Conservation (phyloP, 1,140 invertebrate genomes). For the Bacillus rossius region DNA sequence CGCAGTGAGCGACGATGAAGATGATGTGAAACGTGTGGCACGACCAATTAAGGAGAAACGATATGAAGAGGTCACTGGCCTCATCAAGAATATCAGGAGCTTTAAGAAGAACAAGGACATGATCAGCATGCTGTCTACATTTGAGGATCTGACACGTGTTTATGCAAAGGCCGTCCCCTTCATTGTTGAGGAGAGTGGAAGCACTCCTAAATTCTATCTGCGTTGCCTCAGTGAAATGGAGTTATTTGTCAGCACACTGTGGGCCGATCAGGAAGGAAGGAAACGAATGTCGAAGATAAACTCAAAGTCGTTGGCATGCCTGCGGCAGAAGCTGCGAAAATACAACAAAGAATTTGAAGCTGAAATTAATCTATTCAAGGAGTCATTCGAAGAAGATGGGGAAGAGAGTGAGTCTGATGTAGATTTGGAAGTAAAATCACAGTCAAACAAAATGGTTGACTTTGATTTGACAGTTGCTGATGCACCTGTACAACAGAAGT, state of each 20-base stretch:
- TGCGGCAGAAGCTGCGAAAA: slow-evolving; percentile 93
- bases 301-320: slow-evolving; percentile 86
- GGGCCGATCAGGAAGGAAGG: slow-evolving; percentile 71
- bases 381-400: slow-evolving; percentile 82
- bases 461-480: not conserved
- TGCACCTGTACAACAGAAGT: slow-evolving; percentile 29
- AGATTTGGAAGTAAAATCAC: slow-evolving; percentile 47
- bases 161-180: slow-evolving; percentile 90
- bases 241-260: slow-evolving; percentile 73
- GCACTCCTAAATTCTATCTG: slow-evolving; percentile 88
- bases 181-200: slow-evolving; percentile 83
- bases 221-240: slow-evolving; percentile 88
- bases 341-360: slow-evolving; percentile 94
- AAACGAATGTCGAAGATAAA: slow-evolving; percentile 80
- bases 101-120: slow-evolving; percentile 98
- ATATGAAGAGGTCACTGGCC: slow-evolving; percentile 89
- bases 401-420: slow-evolving; percentile 58
- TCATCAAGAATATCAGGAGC: slow-evolving; percentile 91
- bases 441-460: slow-evolving; percentile 29
- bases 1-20: slow-evolving; percentile 92
- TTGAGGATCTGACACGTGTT: slow-evolving; percentile 86
- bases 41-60: slow-evolving; percentile 97
- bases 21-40: slow-evolving; percentile 93
- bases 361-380: slow-evolving; percentile 78
- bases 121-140: slow-evolving; percentile 87